Percentiles rank a stretch among this genome's conserved stretches.
Evolutionary conservation across 2,797 vertebrate genomes (phyloP).

Genomic region (Semaprochilodus insignis): DNA sequence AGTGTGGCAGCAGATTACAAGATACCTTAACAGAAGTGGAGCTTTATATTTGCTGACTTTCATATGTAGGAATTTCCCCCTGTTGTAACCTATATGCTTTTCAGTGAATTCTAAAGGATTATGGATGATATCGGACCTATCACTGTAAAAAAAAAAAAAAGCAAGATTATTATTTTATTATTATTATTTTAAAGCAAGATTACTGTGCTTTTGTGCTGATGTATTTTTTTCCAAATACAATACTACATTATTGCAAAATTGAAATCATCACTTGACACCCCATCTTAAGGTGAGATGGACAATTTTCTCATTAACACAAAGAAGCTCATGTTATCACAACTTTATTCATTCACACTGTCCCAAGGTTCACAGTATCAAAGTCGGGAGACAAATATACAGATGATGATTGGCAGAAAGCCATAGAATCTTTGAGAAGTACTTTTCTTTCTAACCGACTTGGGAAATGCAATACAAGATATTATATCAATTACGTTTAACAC

Average conservation of each 20-base stretch:
- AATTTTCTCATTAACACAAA: too few relatives aligned
- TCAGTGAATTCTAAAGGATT: background rate
- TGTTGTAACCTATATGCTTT: background rate
- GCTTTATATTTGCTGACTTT: background rate
- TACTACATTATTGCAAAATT: background rate
- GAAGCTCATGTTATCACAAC: too few relatives aligned
- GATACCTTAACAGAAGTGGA: background rate
- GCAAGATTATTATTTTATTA: background rate
- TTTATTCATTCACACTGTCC: too few relatives aligned
- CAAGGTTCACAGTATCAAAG: too few relatives aligned
- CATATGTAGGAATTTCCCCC: background rate
- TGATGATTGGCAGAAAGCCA: too few relatives aligned
- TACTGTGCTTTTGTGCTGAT: too few relatives aligned
- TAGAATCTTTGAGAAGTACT: too few relatives aligned
- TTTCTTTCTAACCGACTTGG: too few relatives aligned
- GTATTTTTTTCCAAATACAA: background rate
- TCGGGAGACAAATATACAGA: too few relatives aligned
- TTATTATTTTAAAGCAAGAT: background rate
- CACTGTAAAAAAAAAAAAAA: too few relatives aligned
- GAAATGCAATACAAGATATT: too few relatives aligned
- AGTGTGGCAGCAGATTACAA: constrained; percentile 1
- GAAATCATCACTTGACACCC: background rate
- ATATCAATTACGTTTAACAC: too few relatives aligned
- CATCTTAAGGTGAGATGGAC: background rate
- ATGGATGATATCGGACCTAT: background rate